Conservation (phyloP, 2,888 invertebrate species). For the Ophion costatus region DNA sequence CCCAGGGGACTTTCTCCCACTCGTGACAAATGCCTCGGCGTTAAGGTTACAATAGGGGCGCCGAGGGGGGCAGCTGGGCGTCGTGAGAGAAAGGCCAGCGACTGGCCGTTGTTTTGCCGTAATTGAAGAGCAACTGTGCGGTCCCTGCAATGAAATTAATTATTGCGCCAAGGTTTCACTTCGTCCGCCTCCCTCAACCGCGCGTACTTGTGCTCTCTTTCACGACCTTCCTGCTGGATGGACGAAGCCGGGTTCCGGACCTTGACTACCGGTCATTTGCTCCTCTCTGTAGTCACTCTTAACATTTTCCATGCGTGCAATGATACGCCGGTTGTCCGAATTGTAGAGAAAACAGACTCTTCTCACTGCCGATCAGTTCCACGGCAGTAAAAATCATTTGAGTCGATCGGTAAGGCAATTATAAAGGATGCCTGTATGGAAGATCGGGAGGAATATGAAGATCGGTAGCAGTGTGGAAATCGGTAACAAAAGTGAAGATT, state of each 20-base stretch:
- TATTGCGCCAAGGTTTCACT: conserved; percentile 74
- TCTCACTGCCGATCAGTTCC: too few relatives aligned
- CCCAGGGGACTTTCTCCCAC: conserved; percentile 52
- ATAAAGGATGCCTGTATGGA: too few relatives aligned
- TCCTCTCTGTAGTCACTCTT: neutral
- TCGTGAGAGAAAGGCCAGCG: conserved; percentile 57
- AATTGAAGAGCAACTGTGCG: conserved; percentile 74
- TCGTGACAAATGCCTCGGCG: conserved; percentile 76
- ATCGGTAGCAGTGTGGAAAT: neutral
- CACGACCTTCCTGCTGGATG: conserved; percentile 30
- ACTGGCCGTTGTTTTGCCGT: conserved; percentile 72
- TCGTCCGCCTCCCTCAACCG: conserved; percentile 42
- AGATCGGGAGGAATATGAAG: neutral
- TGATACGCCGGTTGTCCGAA: neutral
- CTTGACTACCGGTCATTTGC: neutral
- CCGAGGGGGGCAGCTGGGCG: conserved; percentile 53
- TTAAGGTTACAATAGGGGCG: conserved; percentile 70
- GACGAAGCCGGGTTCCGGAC: conserved; percentile 38
- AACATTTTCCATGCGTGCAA: conserved; percentile 3
- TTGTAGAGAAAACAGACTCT: too few relatives aligned
- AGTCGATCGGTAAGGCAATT: neutral
- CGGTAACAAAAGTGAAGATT: neutral
- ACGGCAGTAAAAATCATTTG: too few relatives aligned
- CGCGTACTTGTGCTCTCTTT: conserved; percentile 23
- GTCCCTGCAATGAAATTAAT: conserved; percentile 75